Evolutionary conservation across 2,888 invertebrate genomes (phyloP).

Genomic region (Yponomeuta plumbellus): DNA sequence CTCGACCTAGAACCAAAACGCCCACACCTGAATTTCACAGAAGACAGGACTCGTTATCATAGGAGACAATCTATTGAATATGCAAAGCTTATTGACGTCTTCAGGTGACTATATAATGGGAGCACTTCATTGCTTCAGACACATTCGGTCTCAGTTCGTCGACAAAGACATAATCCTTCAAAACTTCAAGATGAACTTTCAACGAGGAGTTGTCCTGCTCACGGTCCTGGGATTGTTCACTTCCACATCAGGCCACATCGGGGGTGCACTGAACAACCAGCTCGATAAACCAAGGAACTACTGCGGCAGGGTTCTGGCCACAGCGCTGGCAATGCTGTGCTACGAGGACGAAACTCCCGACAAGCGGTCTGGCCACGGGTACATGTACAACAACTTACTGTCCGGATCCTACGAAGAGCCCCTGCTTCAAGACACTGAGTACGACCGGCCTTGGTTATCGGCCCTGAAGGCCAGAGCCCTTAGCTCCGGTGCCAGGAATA

Average conservation of each 20-base stretch:
- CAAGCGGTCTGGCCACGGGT: too few species aligned
- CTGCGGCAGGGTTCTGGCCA: too few species aligned
- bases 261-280: constrained; percentile 29
- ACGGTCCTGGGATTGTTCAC: constrained; percentile 28
- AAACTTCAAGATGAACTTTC: constrained; percentile 34
- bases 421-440: too few species aligned
- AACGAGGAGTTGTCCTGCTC: constrained; percentile 28
- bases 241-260: constrained; percentile 35
- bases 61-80: constrained; percentile 35
- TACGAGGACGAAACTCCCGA: too few species aligned
- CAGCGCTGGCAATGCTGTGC: too few species aligned
- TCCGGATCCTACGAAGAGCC: too few species aligned
- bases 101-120: constrained; percentile 42
- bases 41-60: neutral
- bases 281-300: constrained; percentile 27
- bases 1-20: too few species aligned
- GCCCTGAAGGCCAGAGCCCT: too few species aligned
- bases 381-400: too few species aligned
- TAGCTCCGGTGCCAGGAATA: too few species aligned
- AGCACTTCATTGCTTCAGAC: neutral
- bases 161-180: neutral
- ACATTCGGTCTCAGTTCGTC: neutral
- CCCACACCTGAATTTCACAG: neutral
- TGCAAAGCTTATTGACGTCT: constrained; percentile 31
- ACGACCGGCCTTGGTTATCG: too few species aligned